A percentile compares a stretch with the other conserved stretches of the same genome.
Evolutionary conservation across 1,140 invertebrate species (phyloP).

Genomic region (Lucilia cuprina): DNA sequence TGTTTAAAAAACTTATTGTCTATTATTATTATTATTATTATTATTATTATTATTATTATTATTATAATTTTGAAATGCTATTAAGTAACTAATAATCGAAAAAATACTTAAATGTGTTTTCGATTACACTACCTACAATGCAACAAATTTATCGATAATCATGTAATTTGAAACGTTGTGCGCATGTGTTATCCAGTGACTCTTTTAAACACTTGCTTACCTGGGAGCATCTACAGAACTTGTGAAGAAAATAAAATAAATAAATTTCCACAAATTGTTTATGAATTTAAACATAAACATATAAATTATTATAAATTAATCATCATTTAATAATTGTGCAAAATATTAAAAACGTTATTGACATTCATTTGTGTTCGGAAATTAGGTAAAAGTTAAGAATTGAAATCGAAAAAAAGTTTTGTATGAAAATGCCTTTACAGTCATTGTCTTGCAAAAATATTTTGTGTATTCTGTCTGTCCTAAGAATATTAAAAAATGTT

Average conservation of each 20-base stretch:
- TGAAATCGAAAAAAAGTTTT: too few relatives aligned
- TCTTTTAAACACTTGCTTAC: conserved; percentile 19
- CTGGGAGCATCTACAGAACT: conserved; percentile 21
- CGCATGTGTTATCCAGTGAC: neutral
- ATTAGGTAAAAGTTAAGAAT: neutral
- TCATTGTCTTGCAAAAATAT: too few relatives aligned
- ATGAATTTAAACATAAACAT: neutral
- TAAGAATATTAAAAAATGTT: too few relatives aligned
- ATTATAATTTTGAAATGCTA: too few relatives aligned
- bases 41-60: too few relatives aligned
- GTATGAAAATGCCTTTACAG: too few relatives aligned
- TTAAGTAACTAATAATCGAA: too few relatives aligned
- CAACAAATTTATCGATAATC: conserved; percentile 12
- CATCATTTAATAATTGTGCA: neutral
- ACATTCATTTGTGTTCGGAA: neutral
- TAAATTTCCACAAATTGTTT: conserved; percentile 25
- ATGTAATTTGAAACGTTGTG: neutral
- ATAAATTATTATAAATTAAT: neutral
- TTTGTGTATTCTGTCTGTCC: too few relatives aligned
- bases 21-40: too few relatives aligned
- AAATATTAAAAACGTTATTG: neutral
- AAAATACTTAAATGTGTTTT: too few relatives aligned
- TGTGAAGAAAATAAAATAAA: conserved; percentile 5
- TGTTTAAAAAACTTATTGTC: too few relatives aligned
- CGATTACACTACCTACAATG: too few relatives aligned